Conservation (phyloP, 2,113 vertebrate genomes). For the Chionomys nivalis region DNA sequence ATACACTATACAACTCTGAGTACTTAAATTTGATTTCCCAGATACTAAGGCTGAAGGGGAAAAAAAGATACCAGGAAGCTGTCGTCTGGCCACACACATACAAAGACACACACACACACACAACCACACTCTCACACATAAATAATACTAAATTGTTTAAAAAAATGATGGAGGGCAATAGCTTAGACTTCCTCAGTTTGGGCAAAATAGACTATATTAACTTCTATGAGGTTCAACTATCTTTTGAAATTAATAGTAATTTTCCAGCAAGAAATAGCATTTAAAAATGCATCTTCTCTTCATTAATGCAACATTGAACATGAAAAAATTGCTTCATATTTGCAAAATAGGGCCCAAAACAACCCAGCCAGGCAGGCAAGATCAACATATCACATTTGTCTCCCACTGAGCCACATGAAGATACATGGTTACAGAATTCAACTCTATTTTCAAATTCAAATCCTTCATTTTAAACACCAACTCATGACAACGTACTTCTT, state of each 20-base stretch:
- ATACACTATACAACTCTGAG: not conserved
- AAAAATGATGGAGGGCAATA: not conserved
- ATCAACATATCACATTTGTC: not conserved
- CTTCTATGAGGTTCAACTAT: not conserved
- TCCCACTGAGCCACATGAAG: not conserved
- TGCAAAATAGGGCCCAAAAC: not conserved
- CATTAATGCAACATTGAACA: not conserved
- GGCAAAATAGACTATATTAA: not conserved
- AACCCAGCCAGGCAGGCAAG: not conserved
- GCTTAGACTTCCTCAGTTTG: not conserved
- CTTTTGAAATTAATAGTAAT: conserved; percentile 31
- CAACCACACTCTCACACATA: not conserved
- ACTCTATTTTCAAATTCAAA: not conserved
- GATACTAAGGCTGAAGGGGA: not conserved
- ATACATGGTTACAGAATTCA: not conserved
- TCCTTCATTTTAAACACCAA: not conserved
- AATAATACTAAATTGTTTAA: not conserved
- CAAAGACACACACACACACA: not conserved
- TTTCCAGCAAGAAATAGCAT: not conserved
- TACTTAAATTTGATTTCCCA: not conserved
- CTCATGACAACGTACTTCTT: conserved; percentile 1
- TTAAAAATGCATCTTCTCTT: not conserved
- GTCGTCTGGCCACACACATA: not conserved
- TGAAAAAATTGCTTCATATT: not conserved
- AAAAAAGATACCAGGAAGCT: not conserved